Evolutionary conservation across 1,140 invertebrate genomes (phyloP).

Genomic region (Stegodyphus dumicola): DNA sequence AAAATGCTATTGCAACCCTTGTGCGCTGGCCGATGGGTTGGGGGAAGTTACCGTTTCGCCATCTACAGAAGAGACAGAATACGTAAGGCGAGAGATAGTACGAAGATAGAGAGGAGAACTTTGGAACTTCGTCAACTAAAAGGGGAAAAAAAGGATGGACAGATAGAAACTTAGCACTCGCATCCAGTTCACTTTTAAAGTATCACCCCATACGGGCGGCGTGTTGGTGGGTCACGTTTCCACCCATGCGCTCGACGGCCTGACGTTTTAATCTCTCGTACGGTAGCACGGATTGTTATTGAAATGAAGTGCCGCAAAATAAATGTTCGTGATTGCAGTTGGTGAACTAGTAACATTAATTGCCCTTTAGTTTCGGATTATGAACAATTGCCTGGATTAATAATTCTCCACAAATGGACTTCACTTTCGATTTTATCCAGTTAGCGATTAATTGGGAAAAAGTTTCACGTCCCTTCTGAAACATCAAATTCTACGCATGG

Average conservation of each 20-base stretch:
- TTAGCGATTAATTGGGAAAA: neutral
- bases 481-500: neutral
- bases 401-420: neutral
- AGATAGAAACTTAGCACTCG: neutral
- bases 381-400: neutral
- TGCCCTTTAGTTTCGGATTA: neutral
- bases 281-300: neutral
- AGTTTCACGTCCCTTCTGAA: neutral
- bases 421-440: neutral
- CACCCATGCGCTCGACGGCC: constrained; percentile 22
- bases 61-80: constrained; percentile 28
- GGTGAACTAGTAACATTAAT: neutral
- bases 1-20: constrained; percentile 9
- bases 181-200: constrained; percentile 23
- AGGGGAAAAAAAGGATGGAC: constrained; percentile 4
- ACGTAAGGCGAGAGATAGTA: constrained; percentile 7
- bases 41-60: constrained; percentile 13
- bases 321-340: neutral
- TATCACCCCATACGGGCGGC: constrained; percentile 12
- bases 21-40: neutral
- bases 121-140: constrained; percentile 3
- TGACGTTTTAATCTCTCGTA: neutral
- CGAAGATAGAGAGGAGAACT: constrained; percentile 11
- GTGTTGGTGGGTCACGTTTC: constrained; percentile 23
- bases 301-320: no score